Conservation (phyloP, 1,140 invertebrate genomes). For the Lordiphosa collinella region DNA sequence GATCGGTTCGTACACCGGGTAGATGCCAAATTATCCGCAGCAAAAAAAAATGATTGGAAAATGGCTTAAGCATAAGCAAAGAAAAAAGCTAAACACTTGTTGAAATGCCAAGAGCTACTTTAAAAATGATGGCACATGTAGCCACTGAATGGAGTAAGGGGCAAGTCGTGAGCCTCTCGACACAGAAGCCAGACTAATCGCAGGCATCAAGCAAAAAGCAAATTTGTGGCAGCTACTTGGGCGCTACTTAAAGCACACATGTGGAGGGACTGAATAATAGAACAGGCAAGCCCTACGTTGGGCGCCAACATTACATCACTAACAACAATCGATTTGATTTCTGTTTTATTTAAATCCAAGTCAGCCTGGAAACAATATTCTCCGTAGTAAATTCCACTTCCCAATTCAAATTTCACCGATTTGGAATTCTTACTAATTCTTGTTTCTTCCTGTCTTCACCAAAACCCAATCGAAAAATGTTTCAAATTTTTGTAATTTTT, state of each 20-base stretch:
- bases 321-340: too few species aligned
- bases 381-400: too few species aligned
- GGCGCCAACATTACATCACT: too few species aligned
- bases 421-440: too few species aligned
- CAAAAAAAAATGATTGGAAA: constrained; percentile 24
- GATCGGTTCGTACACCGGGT: constrained; percentile 5
- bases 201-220: constrained; percentile 53
- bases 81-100: constrained; percentile 38
- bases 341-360: too few species aligned
- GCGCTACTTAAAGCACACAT: neutral
- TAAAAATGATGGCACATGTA: constrained; percentile 48
- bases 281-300: too few species aligned
- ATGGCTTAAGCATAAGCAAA: constrained; percentile 25
- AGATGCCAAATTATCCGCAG: constrained; percentile 34
- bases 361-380: too few species aligned
- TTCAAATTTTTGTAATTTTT: constrained; percentile 29
- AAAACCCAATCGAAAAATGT: constrained; percentile 19
- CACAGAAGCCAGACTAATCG: constrained; percentile 38
- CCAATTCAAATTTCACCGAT: too few species aligned
- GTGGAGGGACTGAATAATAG: too few species aligned
- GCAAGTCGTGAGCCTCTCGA: constrained; percentile 25
- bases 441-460: too few species aligned
- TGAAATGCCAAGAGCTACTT: constrained; percentile 49
- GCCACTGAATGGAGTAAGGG: too few species aligned
- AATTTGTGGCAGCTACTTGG: constrained; percentile 59